Conservation (phyloP, 2,113 vertebrate genomes). For the Ginglymostoma cirratum region DNA sequence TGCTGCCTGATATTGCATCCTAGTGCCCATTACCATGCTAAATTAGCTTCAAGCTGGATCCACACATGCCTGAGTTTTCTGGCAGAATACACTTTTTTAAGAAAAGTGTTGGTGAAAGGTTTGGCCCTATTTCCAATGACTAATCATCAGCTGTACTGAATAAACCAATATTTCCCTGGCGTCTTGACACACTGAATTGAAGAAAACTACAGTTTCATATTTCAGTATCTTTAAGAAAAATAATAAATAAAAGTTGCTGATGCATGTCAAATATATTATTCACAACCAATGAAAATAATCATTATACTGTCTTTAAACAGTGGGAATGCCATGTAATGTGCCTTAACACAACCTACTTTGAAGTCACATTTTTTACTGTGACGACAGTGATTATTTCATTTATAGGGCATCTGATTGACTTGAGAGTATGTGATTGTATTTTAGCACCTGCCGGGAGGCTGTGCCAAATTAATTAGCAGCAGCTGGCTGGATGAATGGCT, state of each 20-base stretch:
- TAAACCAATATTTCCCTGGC: neutral
- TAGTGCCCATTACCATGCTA: neutral
- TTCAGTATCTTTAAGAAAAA: neutral
- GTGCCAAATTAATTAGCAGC: conserved; percentile 41
- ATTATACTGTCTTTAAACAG: neutral
- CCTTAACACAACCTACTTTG: neutral
- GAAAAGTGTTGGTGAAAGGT: neutral
- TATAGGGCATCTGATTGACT: conserved; percentile 38
- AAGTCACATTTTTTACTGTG: neutral
- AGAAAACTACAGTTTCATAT: neutral
- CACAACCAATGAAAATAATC: neutral
- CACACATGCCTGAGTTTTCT: neutral
- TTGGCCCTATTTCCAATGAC: neutral
- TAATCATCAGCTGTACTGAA: neutral
- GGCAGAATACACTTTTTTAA: neutral
- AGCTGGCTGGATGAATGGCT: conserved; percentile 27
- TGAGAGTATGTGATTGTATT: conserved; percentile 38
- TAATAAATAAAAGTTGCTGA: neutral
- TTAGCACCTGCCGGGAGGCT: conserved; percentile 37
- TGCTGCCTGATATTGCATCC: neutral
- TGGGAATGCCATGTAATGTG: neutral
- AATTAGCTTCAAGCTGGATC: neutral
- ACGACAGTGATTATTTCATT: neutral
- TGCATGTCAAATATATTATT: neutral
- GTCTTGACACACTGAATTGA: neutral